These are phyloP conservation scores for Ascaphus truei DNA, from an alignment of 2,113 vertebrate species.

Conservation along the genomic window DNA sequence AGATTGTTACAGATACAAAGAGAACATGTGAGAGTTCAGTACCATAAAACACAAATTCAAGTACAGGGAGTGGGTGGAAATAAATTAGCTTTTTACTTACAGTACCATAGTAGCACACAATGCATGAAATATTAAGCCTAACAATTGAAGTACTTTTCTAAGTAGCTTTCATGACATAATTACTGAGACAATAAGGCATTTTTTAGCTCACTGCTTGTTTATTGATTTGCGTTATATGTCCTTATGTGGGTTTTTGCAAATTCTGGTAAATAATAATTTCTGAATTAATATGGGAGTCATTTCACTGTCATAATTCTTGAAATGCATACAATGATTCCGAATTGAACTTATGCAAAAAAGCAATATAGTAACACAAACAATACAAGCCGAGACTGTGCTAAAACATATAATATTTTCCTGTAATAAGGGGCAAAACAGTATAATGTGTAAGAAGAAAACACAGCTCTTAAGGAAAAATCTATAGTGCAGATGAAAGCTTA, in stretches of 20 bases:
- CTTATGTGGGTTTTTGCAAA: neutral
- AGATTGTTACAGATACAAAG: constrained; percentile 33
- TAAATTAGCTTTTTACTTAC: constrained; percentile 33
- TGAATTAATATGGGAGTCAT: constrained; percentile 20
- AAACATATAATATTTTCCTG: constrained; percentile 6
- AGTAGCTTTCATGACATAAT: constrained; percentile 30
- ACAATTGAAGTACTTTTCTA: constrained; percentile 35
- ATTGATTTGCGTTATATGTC: constrained; percentile 20
- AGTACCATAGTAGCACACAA: constrained; percentile 23
- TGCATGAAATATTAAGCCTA: constrained; percentile 30
- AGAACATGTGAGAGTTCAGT: constrained; percentile 18
- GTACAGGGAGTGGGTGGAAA: constrained; percentile 31
- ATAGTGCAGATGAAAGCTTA: constrained; percentile 2
- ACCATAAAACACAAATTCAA: constrained; percentile 34
- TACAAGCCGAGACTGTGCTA: neutral
- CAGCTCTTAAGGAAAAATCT: neutral
- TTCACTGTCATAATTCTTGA: constrained; percentile 31
- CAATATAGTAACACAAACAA: neutral
- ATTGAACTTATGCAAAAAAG: neutral
- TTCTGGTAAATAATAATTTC: constrained; percentile 31
- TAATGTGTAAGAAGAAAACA: constrained; percentile 1
- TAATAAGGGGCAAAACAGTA: neutral
- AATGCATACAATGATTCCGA: neutral
- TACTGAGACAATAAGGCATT: constrained; percentile 24
- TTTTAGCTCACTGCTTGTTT: constrained; percentile 14